Evolutionary conservation across 2,888 invertebrate species (phyloP), one percentile per base, ranked within the genome.

Genomic region (Lobophora halterata): DNA sequence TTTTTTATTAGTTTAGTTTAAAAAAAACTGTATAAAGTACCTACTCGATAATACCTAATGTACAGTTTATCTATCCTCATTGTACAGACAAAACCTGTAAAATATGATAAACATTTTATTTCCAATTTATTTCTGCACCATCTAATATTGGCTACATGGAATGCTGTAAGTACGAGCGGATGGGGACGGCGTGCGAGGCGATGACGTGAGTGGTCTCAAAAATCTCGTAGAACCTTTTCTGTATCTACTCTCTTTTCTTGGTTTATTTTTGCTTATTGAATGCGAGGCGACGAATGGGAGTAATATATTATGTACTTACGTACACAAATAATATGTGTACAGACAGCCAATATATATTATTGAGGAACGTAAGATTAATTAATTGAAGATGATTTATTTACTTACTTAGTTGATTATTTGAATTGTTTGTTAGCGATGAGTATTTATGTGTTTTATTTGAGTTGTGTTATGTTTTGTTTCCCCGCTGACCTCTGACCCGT

Each of bases 401-500:
- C 73, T 79, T 75, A 65, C 72, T 70, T 57, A 19, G 29, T 42
- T 61, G 68, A 28, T 79, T 79, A 68, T 77, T 78, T 79, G 72
- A 46, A 69, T 79, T 79, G 70, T 83, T 86, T 80, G 63, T 85
- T 87, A 85, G 80, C 79, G 57, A 81, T 74, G 75, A 79, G 80
- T 82, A 79, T 73, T 64, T 82, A 79, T 81, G 74, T 86, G 86
- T 86, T 86, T 78, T 79, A 79, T 85, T 88, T 88, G 78, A 86
- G 87, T 88, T 83, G 77, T 78, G 76, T 85, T 88, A 78, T 89
- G 86, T 90, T 90, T 88, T 88, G 80, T 89, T 90, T 90, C 81
- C 82, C 89, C 88, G 89, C 90, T 90, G 91, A 91, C 90, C 90
- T 90, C 89, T 90, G 90, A 89, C 91, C 91, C 91, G 49, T 92